Evolutionary conservation across 2,888 invertebrate genomes (phyloP).

Genomic region (Tridacna crocea): DNA sequence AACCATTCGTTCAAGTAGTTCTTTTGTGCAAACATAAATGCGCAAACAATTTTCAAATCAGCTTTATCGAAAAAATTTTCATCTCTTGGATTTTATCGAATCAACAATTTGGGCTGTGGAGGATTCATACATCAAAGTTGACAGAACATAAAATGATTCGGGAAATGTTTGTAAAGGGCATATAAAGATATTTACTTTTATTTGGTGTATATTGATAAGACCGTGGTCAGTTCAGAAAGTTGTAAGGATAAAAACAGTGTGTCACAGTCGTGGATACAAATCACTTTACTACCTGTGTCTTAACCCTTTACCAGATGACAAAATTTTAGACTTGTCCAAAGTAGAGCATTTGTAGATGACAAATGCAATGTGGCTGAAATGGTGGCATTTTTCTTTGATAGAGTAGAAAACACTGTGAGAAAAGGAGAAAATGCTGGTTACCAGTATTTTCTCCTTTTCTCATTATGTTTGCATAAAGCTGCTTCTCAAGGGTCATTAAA

Average conservation of each 20-base stretch:
- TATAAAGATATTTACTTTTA: slow-evolving; percentile 41
- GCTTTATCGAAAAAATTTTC: slow-evolving; percentile 18
- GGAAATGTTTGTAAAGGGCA: slow-evolving; percentile 24
- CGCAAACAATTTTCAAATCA: slow-evolving; percentile 23
- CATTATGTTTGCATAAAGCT: not conserved
- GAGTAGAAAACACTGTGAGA: not conserved
- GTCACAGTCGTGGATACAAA: slow-evolving; percentile 16
- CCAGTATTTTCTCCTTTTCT: not conserved
- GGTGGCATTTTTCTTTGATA: too few relatives aligned
- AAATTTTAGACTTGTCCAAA: too few relatives aligned
- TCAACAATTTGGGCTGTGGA: slow-evolving; percentile 9
- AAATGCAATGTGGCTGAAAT: too few relatives aligned
- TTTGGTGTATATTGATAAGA: slow-evolving; percentile 47
- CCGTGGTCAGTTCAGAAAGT: slow-evolving; percentile 13
- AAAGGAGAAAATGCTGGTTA: not conserved
- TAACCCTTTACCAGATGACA: not conserved
- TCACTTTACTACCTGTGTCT: slow-evolving; percentile 12
- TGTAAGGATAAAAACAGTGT: slow-evolving; percentile 8
- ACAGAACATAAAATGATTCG: slow-evolving; percentile 23
- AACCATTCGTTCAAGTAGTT: slow-evolving; percentile 4
- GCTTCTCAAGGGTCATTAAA: too few relatives aligned
- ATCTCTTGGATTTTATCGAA: slow-evolving; percentile 21
- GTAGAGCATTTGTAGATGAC: too few relatives aligned
- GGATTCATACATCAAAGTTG: slow-evolving; percentile 22
- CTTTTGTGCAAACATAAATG: slow-evolving; percentile 9